Percentiles rank a stretch among this genome's conserved stretches.
Conservation (phyloP, 2,113 vertebrate species). For the Coreoperca whiteheadi region DNA sequence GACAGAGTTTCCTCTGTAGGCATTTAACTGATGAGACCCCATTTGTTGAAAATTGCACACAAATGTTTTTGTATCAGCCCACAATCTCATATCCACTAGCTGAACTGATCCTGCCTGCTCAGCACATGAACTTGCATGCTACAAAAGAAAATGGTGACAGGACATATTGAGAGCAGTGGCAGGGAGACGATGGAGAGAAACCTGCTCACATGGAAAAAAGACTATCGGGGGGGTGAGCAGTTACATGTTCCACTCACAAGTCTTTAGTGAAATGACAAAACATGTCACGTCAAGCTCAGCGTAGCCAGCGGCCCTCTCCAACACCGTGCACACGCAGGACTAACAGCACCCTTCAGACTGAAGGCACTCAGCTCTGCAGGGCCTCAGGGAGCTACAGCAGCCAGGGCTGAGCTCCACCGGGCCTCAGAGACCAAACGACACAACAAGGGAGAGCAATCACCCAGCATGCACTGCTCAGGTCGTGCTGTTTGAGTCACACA, state of each 20-base stretch:
- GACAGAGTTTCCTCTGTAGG: background rate
- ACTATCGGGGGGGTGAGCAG: background rate
- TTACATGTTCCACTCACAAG: background rate
- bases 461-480: slow-evolving; percentile 79
- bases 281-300: background rate
- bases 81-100: background rate
- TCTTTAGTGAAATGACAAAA: slow-evolving; percentile 26
- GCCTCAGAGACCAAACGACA: slow-evolving; percentile 21
- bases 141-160: background rate
- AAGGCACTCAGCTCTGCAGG: slow-evolving; percentile 71
- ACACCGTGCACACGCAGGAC: slow-evolving; percentile 41
- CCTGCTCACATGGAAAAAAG: background rate
- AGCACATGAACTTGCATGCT: background rate
- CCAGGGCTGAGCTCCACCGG: slow-evolving; percentile 13
- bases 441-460: slow-evolving; percentile 40
- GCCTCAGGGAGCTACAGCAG: background rate
- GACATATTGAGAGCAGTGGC: background rate
- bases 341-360: slow-evolving; percentile 66
- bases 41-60: background rate
- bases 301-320: slow-evolving; percentile 22
- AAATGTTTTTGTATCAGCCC: background rate
- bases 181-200: background rate
- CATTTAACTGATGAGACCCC: background rate
- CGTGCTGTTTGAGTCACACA: slow-evolving; percentile 66
- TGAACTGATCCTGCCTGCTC: background rate